Evolutionary conservation across 2,888 invertebrate genomes (phyloP), one percentile per base, ranked within the genome.

Genomic region (Drosophila sordidula): DNA sequence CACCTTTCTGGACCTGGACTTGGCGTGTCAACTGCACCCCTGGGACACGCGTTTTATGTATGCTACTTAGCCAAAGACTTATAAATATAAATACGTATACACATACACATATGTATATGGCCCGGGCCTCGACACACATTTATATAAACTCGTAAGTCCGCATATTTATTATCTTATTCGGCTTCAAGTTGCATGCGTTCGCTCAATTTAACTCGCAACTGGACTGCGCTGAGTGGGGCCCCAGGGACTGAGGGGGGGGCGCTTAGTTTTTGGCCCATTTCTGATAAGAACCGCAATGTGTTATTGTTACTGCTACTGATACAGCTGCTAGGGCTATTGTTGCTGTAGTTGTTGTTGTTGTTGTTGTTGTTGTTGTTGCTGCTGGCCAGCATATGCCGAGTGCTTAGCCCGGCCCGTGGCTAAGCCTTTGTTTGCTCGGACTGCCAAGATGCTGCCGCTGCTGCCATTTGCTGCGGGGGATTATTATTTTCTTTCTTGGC

Each of bases 161-260:
- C 54, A 68, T 68, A 84, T 87, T 74, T 85, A 74, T 81, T 64
- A 68, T 67, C 59, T 56, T 67, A 46, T 45, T 45, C 70, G 59
- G 68, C 58, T 69, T 49, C 56, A 59, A 83, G 75, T 85, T 85
- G 84, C 87, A 78, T 82, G 82, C 58, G 72, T 75, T 70, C 68
- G 67, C 79, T 74, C 82, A 81, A 85, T 83, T 85, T 76, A 73
- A 61, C 73, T 69, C 34, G 47, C 58, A 67, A 41, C 71, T 56
- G 76, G 65, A 69, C 64, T 39, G 50, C 36, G 36, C 39, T 59
- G 55, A 68, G 72, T 46, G 41, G 34, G 29, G 61, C 74, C 76
- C 71, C 71, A 50, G 71, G 74, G 74, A 76, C 14, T 41, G 36
- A 12, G 25, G 5, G 25, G 22, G 32, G 8, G 45, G 47, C 47